Percentiles rank a stretch among this genome's conserved stretches.
Conservation (phyloP, 2,797 vertebrate species). For the Acrocephalus scirpaceus region DNA sequence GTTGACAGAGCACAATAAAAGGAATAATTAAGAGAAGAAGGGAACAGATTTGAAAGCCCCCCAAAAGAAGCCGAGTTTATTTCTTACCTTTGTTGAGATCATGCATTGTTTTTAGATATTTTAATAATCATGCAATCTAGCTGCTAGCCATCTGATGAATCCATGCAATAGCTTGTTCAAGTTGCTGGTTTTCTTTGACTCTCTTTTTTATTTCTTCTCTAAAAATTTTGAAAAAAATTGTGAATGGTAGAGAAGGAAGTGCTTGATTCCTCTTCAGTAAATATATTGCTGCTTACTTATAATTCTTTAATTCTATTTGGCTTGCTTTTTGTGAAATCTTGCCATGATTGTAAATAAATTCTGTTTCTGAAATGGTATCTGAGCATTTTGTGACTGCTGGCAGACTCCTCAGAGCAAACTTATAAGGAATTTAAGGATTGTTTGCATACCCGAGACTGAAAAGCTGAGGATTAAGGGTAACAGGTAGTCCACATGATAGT, state of each 20-base stretch:
- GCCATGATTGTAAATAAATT: neutral
- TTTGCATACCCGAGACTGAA: neutral
- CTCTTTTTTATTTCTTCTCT: neutral
- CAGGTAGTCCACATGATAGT: neutral
- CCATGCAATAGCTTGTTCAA: neutral
- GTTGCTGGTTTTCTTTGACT: neutral
- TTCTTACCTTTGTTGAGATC: neutral
- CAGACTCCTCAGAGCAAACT: neutral
- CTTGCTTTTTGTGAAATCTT: neutral
- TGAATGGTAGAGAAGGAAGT: neutral
- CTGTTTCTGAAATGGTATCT: neutral
- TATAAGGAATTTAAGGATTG: neutral
- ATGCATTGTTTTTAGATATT: neutral
- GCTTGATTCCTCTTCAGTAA: neutral
- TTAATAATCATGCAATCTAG: neutral
- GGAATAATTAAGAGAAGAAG: neutral
- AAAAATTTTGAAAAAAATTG: neutral
- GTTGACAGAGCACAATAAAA: neutral
- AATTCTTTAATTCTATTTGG: neutral
- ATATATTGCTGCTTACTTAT: neutral
- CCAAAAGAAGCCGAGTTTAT: neutral
- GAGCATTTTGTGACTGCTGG: neutral
- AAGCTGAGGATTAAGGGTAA: fast-evolving
- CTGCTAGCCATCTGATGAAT: neutral
- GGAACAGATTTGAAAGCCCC: neutral